phyloP scores from a whole-genome alignment of 2,113 vertebrate genomes.

The Bufo gargarizans region DNA sequence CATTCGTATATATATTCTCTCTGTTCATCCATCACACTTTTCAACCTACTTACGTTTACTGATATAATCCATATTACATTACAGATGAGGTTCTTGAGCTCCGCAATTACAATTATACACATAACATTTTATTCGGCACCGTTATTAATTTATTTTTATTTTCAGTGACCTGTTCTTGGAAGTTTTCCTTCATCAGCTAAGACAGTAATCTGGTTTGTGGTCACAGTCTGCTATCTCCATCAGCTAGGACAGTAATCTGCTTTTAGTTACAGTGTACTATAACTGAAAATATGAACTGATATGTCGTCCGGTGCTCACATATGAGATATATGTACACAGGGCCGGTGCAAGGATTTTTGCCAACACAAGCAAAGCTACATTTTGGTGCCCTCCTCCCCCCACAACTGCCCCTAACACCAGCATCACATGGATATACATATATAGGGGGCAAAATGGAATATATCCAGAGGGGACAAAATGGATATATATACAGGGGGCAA shows the following conservation, averaged over 20 bases:
- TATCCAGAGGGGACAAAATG: no score
- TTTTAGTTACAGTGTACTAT: no score
- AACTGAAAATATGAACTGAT: background rate
- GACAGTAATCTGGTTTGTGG: background rate
- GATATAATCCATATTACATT: conserved; percentile 12
- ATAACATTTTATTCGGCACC: background rate
- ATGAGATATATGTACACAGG: background rate
- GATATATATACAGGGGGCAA: no score
- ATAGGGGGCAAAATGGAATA: no score
- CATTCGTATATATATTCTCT: conserved; percentile 38
- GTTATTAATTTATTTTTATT: background rate
- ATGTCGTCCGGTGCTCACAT: background rate
- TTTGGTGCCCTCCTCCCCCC: no score
- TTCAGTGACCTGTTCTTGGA: background rate
- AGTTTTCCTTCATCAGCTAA: background rate
- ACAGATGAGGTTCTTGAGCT: background rate
- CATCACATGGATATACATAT: no score
- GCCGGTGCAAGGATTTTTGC: no score
- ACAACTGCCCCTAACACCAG: no score
- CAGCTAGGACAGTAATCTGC: no score
- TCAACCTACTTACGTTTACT: conserved; percentile 2
- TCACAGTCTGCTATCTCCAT: background rate
- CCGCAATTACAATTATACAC: background rate
- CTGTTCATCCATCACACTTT: conserved; percentile 21
- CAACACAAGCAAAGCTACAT: no score